A percentile compares a stretch with the other conserved stretches of the same genome.
Evolutionary conservation across 2,797 vertebrate species (phyloP).

Genomic region (Stomatorhinus walkeri): DNA sequence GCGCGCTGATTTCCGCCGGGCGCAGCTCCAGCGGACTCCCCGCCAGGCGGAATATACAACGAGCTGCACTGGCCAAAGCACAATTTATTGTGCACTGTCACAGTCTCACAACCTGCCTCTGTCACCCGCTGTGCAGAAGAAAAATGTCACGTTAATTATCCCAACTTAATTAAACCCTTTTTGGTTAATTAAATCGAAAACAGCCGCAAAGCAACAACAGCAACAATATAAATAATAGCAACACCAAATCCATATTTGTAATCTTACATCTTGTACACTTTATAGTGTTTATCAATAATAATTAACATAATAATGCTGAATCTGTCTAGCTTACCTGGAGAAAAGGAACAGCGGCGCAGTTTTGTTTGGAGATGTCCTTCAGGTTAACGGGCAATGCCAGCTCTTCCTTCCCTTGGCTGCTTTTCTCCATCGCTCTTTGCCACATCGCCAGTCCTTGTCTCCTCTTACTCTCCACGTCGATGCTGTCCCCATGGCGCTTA

Average conservation of each 20-base stretch:
- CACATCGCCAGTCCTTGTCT: slow-evolving; percentile 62
- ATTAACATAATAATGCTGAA: neutral
- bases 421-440: slow-evolving; percentile 55
- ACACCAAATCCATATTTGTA: neutral
- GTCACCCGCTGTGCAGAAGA: slow-evolving; percentile 51
- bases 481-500: slow-evolving; percentile 31
- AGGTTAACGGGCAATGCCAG: slow-evolving; percentile 48
- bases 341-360: slow-evolving; percentile 56
- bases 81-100: slow-evolving; percentile 62
- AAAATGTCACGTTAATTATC: slow-evolving; percentile 3
- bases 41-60: slow-evolving; percentile 58
- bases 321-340: slow-evolving; percentile 51
- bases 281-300: neutral
- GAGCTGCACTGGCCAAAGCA: slow-evolving; percentile 70
- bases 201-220: neutral
- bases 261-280: neutral
- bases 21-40: slow-evolving; percentile 33
- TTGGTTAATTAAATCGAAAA: neutral
- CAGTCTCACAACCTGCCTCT: slow-evolving; percentile 53
- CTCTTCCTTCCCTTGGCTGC: slow-evolving; percentile 36
- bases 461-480: slow-evolving; percentile 44
- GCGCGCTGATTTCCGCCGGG: slow-evolving; percentile 26
- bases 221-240: neutral
- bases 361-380: slow-evolving; percentile 54
- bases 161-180: slow-evolving; percentile 4